Conservation (phyloP, 1,140 invertebrate genomes). For the Panagrolaimus sp. region DNA sequence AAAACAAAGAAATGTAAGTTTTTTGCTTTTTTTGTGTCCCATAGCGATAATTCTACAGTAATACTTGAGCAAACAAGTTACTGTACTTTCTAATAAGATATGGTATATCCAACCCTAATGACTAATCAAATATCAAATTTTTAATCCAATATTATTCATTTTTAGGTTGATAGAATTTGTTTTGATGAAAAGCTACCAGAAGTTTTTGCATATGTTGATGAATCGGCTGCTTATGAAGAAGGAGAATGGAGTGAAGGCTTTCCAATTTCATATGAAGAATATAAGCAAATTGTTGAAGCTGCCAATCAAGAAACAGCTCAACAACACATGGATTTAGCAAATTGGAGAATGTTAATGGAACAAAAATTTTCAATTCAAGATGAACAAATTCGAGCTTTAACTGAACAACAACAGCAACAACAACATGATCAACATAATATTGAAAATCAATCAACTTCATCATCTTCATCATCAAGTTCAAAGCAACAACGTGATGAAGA, state of each 20-base stretch:
- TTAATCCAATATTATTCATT: not conserved
- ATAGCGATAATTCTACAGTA: too few species aligned
- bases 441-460: too few species aligned
- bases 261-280: slow-evolving; percentile 32
- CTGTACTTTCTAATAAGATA: too few species aligned
- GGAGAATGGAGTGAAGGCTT: slow-evolving; percentile 26
- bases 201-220: slow-evolving; percentile 33
- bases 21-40: not conserved
- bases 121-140: not conserved
- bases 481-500: not conserved
- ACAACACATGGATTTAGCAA: slow-evolving; percentile 23
- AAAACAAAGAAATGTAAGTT: slow-evolving; percentile 15
- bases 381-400: not conserved
- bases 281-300: slow-evolving; percentile 30
- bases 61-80: too few species aligned
- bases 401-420: not conserved
- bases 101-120: not conserved
- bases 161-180: slow-evolving; percentile 24
- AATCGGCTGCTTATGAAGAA: slow-evolving; percentile 25
- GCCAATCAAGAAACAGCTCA: slow-evolving; percentile 24
- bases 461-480: not conserved
- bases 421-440: too few species aligned
- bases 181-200: slow-evolving; percentile 25
- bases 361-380: slow-evolving; percentile 5
- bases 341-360: slow-evolving; percentile 23